Evolutionary conservation across 2,888 invertebrate species (phyloP).

Genomic region (Odontomyia ornata): DNA sequence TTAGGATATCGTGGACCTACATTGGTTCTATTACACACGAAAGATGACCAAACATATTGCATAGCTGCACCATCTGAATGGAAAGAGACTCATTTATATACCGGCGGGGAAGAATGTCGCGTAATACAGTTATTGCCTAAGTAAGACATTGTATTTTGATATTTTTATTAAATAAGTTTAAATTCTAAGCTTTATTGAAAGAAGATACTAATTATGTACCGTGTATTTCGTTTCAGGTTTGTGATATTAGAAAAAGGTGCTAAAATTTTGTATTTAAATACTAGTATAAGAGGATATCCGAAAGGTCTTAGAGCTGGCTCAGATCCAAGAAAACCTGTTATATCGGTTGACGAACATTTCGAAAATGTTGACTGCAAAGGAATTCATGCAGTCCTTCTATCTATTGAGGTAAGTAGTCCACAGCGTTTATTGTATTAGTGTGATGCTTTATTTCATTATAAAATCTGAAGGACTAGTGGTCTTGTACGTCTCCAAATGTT

Average conservation of each 20-base stretch:
- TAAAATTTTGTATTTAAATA: slow-evolving; percentile 86
- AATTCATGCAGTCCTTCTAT: slow-evolving; percentile 71
- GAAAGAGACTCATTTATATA: slow-evolving; percentile 85
- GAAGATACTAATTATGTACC: too few species aligned
- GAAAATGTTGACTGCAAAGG: slow-evolving; percentile 74
- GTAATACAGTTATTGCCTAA: slow-evolving; percentile 80
- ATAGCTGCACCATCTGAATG: slow-evolving; percentile 82
- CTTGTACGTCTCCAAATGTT: too few species aligned
- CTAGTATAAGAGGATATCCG: slow-evolving; percentile 83
- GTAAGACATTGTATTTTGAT: slow-evolving; percentile 62
- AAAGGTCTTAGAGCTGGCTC: slow-evolving; percentile 83
- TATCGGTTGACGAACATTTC: slow-evolving; percentile 79
- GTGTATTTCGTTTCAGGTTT: slow-evolving; percentile 66
- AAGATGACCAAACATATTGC: slow-evolving; percentile 75
- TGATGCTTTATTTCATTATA: background rate
- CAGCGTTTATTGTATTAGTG: background rate
- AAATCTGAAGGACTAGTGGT: too few species aligned
- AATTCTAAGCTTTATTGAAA: too few species aligned
- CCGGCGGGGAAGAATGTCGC: slow-evolving; percentile 82
- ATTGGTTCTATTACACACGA: slow-evolving; percentile 69
- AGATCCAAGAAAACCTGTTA: slow-evolving; percentile 79
- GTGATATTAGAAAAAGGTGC: slow-evolving; percentile 71
- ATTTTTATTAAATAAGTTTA: too few species aligned
- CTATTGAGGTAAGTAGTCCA: slow-evolving; percentile 69
- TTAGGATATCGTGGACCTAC: slow-evolving; percentile 73